Base-by-base conservation (phyloP, 2,888 invertebrate species). In the Hoplodrina ambigua region DNA sequence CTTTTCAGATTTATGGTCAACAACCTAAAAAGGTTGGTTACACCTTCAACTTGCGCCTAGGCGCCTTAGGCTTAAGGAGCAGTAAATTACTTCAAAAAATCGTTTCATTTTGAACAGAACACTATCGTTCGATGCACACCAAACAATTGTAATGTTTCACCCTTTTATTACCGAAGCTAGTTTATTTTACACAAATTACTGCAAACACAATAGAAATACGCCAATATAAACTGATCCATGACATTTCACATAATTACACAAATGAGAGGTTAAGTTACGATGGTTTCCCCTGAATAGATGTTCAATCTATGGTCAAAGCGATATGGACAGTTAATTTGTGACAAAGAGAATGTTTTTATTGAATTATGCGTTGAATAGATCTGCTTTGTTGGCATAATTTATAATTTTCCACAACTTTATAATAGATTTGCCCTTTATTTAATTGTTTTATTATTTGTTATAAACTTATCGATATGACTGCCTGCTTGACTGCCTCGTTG, bases 281-380 rank as follows among this genome's bases (percentile, higher is more conserved):
- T 70, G 71, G 83, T 0, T 1, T 6, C 1, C 46, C 0, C 19
- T 78, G 63, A 74, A 78, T 72, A 56, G 53, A 49, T 10, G 11
- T n/a, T 50, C 3, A 46, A 25, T 17, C 8, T 44, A 73, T 66
- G 55, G 20, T 59, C 53, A 66, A 33, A 64, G 59, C 57, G 84
- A 66, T 78, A 68, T 77, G 86, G 85, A 58, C 74, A 73, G 79
- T 86, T 84, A 83, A 84, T 85, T 84, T 80, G 60, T 73, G 67
- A 84, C 82, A 86, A 80, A 75, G 77, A 68, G 63, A 64, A 52
- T 74, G 64, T 57, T 81, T 84, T 80, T 67, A 78, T 81, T 77
- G 59, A 78, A 80, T 83, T 81, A 73, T 56, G 57, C 55, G 58
- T 69, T 78, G 69, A 67, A 53, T 61, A 54, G 53, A 46, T 4